Base-by-base conservation (phyloP, 2,888 invertebrate genomes). In the Eupithecia pulchellata region DNA sequence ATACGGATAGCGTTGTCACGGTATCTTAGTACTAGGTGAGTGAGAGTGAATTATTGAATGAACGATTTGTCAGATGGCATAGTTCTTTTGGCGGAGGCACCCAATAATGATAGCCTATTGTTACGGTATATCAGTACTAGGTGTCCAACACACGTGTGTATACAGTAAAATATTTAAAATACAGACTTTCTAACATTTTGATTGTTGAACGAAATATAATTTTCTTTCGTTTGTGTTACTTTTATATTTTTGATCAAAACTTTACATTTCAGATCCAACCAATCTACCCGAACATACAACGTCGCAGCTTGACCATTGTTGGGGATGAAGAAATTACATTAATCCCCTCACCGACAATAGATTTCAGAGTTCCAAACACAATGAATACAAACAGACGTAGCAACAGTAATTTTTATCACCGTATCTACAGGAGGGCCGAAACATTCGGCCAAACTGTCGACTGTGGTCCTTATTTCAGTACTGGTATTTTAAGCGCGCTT, bases 391-490 rank as follows among this genome's bases (percentile, higher is more conserved):
- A 52, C 4, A 25, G 25, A 52, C 25, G 4, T 25, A 47, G 20
- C 11, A n/a, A 42, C n/a, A 47, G 11, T 4, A 52, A 52, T 25
- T 25, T 13, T 4, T 25, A 4, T 25, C 20, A 47, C 20, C 2
- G 1, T 1, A 47, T 11, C 20, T 47, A 20, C 11, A 52, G 52
- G 4, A 25, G 52, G 17, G 2, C 13, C 2, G 29, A 17, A 0
- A 6, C 0, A 29, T 90, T 89, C 58, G 85, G 82, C 0, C 73
- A 78, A 0, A 76, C 82, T 0, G 78, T 84, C 0, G 84, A 87
- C 69, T 91, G 91, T 61, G 86, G 87, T 0, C 88, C 88, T 0
- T 89, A 85, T 39, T 89, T 89, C 68, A 88, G 78, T 47, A 66
- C 78, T 0, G 76, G 75, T 0, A 87, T 90, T 0, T 47, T 90